phyloP scores from a whole-genome alignment of 2,888 invertebrate species.

The Synergus gifuensis region DNA sequence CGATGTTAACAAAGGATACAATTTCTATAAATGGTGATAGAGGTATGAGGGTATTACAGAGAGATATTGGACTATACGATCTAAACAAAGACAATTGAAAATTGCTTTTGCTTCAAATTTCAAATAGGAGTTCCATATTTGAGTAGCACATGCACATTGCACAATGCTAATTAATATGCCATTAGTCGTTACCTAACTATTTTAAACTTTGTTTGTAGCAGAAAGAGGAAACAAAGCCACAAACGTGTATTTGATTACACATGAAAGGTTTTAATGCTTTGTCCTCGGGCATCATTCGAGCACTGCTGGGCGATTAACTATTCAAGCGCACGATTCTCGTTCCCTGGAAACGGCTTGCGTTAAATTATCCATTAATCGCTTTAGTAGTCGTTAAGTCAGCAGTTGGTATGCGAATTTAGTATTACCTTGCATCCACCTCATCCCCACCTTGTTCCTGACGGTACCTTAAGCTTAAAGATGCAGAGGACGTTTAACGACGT shows the following conservation, averaged over 20 bases:
- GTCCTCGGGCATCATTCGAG: background rate
- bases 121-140: background rate
- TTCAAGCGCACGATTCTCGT: slow-evolving; percentile 2
- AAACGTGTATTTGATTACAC: background rate
- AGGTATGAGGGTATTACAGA: no score
- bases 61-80: no score
- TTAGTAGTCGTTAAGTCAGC: slow-evolving; percentile 51
- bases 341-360: slow-evolving; percentile 2
- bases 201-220: background rate
- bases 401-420: slow-evolving; percentile 46
- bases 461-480: slow-evolving; percentile 3
- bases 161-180: background rate
- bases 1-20: no score
- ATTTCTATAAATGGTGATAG: no score
- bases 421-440: background rate
- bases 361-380: slow-evolving; percentile 61
- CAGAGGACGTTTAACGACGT: slow-evolving; percentile 11
- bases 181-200: background rate
- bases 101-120: no score
- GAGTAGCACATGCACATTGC: background rate
- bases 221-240: background rate
- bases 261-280: slow-evolving; percentile 5
- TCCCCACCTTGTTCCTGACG: background rate
- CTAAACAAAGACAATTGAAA: no score
- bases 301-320: background rate